Conservation (phyloP, 2,888 invertebrate genomes). For the Acronicta psi region DNA sequence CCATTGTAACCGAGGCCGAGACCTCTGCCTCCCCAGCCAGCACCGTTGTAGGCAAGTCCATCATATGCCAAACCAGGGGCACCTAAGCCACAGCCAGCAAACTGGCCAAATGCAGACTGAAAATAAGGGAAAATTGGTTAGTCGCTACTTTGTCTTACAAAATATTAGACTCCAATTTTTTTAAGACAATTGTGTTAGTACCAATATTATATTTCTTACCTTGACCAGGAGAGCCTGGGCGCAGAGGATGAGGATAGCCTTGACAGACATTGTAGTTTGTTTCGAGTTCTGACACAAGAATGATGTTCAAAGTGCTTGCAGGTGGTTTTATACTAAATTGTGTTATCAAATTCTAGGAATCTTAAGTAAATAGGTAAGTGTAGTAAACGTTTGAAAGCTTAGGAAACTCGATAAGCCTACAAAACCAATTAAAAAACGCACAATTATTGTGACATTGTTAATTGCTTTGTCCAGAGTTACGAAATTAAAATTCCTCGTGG, state of each 20-base stretch:
- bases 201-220: conserved; percentile 6
- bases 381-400: conserved; percentile 15
- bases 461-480: background rate
- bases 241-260: conserved; percentile 60
- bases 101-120: conserved; percentile 32
- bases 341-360: conserved; percentile 11
- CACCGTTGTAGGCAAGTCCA: background rate
- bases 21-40: conserved; percentile 7
- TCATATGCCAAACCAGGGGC: conserved; percentile 4
- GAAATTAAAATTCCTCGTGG: background rate
- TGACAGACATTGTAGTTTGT: conserved; percentile 58
- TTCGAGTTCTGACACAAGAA: conserved; percentile 25
- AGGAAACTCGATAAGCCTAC: conserved; percentile 18
- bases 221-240: conserved; percentile 50
- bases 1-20: conserved; percentile 11
- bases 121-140: background rate
- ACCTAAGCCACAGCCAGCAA: conserved; percentile 12
- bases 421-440: conserved; percentile 24
- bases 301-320: conserved; percentile 9
- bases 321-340: conserved; percentile 8
- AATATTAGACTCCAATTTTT: background rate
- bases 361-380: conserved; percentile 3
- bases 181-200: no score
- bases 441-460: background rate
- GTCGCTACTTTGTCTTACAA: background rate